Base-by-base conservation (phyloP, 2,888 invertebrate species). In the Epistrophella euchroma region DNA sequence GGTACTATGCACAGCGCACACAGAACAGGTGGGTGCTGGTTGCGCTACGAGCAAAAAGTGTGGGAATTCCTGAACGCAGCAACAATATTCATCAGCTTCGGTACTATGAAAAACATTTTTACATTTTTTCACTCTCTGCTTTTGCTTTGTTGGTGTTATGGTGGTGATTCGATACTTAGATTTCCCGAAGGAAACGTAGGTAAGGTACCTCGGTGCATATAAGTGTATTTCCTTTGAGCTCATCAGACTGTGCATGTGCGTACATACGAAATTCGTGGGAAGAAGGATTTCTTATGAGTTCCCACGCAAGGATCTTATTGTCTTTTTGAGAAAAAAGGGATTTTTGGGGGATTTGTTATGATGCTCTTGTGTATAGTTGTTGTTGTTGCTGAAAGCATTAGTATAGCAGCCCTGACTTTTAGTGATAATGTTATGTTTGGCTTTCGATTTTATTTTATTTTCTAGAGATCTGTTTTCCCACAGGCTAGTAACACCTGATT, bases 241-340 rank as follows among this genome's bases (percentile, higher is more conserved):
- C 88, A 88, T 68, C 89, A 88, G 88, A 56, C 17, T 32, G 88
- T 88, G 86, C 73, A 77, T 66, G 60, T 68, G 66, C 50, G 50
- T 66, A 35, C 19, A 47, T 78, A 28, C 22, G n/a, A 47, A 62
- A 84, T 80, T 87, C 90, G 90, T 90, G 90, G 90, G 90, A 90
- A 90, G 86, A 89, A 90, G 89, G 89, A 90, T 90, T 90, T 89
- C 88, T 75, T 85, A 73, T 78, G 74, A 87, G 89, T 90, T 90
- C 90, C 90, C 90, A 90, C 90, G 90, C 90, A 89, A 89, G 89
- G 89, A 89, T 66, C 60, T 71, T 68, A 72, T 76, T 80, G 68
- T 76, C 17, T 80, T 56, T 43, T 43, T 13, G 7, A 50, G 43
- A 62, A 40, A 50, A 50, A 62, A 40, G 15, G 58, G 60, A 73